These are phyloP conservation scores for Gnathonemus longibarbis DNA, from an alignment of 2,113 vertebrate species.

Conservation along the genomic window DNA sequence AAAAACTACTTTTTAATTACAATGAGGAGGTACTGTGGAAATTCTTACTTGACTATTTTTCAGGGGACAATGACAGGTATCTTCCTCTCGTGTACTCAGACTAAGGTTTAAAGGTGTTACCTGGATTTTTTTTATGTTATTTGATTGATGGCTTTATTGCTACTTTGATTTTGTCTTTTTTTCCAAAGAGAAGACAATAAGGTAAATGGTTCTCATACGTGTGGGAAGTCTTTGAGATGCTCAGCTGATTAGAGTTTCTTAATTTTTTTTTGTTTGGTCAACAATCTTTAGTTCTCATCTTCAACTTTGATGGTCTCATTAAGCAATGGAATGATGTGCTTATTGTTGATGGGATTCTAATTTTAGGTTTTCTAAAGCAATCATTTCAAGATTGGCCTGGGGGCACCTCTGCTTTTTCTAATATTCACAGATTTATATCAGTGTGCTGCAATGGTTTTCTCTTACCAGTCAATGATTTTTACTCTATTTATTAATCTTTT, in stretches of 20 bases:
- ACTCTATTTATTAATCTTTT: background rate
- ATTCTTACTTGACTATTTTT: background rate
- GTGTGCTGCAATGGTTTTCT: background rate
- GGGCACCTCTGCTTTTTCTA: background rate
- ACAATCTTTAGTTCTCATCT: background rate
- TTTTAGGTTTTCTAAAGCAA: background rate
- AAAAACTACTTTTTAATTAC: background rate
- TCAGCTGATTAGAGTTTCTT: background rate
- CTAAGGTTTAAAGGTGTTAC: background rate
- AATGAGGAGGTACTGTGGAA: background rate
- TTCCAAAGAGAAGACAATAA: background rate
- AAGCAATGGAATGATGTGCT: background rate
- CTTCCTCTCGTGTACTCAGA: background rate
- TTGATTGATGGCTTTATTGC: background rate
- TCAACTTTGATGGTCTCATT: background rate
- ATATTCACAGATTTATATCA: constrained; percentile 7
- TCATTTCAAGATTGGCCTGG: background rate
- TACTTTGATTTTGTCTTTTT: background rate
- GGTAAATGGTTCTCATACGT: background rate
- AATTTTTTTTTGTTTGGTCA: background rate
- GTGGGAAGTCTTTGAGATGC: background rate
- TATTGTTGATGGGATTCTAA: background rate
- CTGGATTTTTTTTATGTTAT: background rate
- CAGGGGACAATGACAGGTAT: background rate
- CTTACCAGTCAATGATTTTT: background rate